A percentile compares a stretch with the other conserved stretches of the same genome.
Conservation (phyloP, 2,797 vertebrate species). For the Schizopygopsis malacanthus region DNA sequence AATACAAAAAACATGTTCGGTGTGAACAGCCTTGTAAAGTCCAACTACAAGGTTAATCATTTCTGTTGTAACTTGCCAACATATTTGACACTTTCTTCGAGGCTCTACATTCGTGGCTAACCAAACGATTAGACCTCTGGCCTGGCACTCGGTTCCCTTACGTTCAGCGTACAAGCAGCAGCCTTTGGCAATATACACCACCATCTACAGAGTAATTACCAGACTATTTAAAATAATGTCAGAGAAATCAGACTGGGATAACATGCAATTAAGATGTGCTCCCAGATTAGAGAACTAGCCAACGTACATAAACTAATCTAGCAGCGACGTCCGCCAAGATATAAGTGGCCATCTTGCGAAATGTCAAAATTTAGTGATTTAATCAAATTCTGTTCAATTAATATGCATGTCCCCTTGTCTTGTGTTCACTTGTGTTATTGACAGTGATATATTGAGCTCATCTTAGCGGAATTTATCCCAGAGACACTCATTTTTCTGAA, state of each 20-base stretch:
- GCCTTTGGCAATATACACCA: slow-evolving; percentile 96
- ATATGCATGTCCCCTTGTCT: slow-evolving; percentile 93
- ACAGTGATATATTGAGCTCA: slow-evolving; percentile 98
- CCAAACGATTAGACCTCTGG: slow-evolving; percentile 80
- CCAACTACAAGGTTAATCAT: not conserved
- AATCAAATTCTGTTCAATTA: slow-evolving; percentile 99
- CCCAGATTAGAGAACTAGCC: slow-evolving; percentile 89
- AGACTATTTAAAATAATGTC: slow-evolving; percentile 99
- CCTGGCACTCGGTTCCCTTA: slow-evolving; percentile 69
- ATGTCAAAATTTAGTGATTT: slow-evolving; percentile 96
- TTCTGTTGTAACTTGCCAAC: not conserved
- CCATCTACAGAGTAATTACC: slow-evolving; percentile 98
- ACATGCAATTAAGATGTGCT: slow-evolving; percentile 99
- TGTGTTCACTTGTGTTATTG: slow-evolving; percentile 88
- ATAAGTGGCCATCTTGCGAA: slow-evolving; percentile 95
- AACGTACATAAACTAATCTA: slow-evolving; percentile 78
- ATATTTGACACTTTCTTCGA: not conserved
- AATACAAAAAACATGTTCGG: not conserved
- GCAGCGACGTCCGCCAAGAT: slow-evolving; percentile 89
- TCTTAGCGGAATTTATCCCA: slow-evolving; percentile 89
- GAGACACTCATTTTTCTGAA: slow-evolving; percentile 90
- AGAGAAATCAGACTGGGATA: slow-evolving; percentile 99
- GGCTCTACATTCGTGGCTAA: slow-evolving; percentile 54
- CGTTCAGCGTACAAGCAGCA: slow-evolving; percentile 82
- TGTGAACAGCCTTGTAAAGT: not conserved